Percentiles rank a stretch among this genome's conserved stretches.
Evolutionary conservation across 2,113 vertebrate genomes (phyloP).

Genomic region (Gulo gulo): DNA sequence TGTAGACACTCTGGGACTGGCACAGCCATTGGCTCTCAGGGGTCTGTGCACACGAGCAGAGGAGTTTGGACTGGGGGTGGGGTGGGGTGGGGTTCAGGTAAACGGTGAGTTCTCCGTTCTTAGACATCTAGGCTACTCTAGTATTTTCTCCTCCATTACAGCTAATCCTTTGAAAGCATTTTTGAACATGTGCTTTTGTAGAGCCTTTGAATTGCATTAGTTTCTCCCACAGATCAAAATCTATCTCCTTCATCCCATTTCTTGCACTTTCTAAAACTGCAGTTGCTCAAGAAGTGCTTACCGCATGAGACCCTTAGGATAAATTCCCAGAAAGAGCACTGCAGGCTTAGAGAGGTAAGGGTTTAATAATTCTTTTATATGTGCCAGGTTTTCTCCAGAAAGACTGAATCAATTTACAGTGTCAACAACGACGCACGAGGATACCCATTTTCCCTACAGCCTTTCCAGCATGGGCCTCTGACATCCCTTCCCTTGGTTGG

Average conservation of each 20-base stretch:
- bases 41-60: rapidly evolving
- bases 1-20: neutral
- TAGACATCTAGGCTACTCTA: neutral
- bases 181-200: neutral
- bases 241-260: neutral
- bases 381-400: neutral
- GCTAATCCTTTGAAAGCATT: neutral
- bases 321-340: neutral
- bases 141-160: neutral
- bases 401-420: neutral
- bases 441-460: neutral
- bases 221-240: neutral
- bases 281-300: neutral
- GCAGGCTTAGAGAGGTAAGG: neutral
- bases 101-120: neutral
- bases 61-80: neutral
- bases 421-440: neutral
- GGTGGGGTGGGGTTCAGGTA: neutral
- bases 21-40: neutral
- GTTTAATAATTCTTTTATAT: neutral
- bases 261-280: neutral
- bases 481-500: neutral
- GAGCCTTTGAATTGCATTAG: neutral
- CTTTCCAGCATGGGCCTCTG: neutral
- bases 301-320: neutral